Evolutionary conservation across 23 tunicate species (phyloP), one percentile per base, ranked within the genome.

Genomic region (Trididemnum miniatum): DNA sequence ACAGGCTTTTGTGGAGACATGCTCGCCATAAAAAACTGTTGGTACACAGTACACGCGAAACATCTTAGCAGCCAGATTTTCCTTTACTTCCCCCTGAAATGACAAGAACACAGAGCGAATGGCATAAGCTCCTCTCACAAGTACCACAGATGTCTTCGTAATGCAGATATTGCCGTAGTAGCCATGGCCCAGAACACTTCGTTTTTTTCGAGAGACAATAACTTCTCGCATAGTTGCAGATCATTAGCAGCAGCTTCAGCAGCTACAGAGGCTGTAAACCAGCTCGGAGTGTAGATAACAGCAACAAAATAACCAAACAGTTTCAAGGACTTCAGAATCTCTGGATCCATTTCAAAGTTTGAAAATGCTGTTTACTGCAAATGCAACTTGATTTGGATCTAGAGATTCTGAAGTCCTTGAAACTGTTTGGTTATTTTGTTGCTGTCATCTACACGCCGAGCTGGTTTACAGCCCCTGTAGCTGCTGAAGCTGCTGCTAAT

Each of bases 281-380:
- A 69, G 39, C 26, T 7, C 12, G 36, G 20, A 3, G 39, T n/a
- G n/a, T 69, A 69, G 31, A 69, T 31, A 37, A 69, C 75, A 5
- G 75, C 75, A 31, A 69, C 75, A 69, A 69, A 69, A 32, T 69
- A 31, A 32, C 75, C 75, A 69, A 69, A 69, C 75, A 31, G 75
- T 34, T 69, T 32, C 5, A 69, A 34, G 5, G 20, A 12, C 18
- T 69, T 69, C 12, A 69, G 9, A 69, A 69, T 34, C 20, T 31
- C 22, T 69, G 20, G 38, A 69, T 69, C 75, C 37, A 69, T 15
- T 28, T 69, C 38, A 31, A 69, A n/a, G n/a, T n/a, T n/a, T n/a
- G n/a, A n/a, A n/a, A n/a, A n/a, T n/a, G n/a, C n/a, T n/a, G n/a
- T 31, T 37, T 69, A 12, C 39, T 69, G 12, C 75, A 69, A 69